Evolutionary conservation across 35 echinoderm and acorn worm species (phyloP).

Genomic region (Eucidaris tribuloides): DNA sequence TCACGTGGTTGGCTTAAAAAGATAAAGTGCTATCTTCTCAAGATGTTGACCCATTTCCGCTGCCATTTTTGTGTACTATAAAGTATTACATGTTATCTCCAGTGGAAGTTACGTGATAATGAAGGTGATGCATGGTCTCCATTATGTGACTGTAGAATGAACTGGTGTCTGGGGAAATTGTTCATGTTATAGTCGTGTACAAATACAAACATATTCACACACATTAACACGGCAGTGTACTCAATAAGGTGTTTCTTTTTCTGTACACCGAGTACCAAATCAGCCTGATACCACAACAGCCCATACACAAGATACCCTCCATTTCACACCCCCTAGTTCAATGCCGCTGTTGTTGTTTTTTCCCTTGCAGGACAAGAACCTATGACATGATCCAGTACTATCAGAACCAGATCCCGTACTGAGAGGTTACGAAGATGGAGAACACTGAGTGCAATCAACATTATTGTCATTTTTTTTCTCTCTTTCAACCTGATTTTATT

Average conservation of each 20-base stretch:
- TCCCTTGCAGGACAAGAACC: slow-evolving; percentile 70
- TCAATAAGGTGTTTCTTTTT: background rate
- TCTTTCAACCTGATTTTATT: too few species aligned
- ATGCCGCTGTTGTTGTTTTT: background rate
- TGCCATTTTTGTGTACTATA: too few species aligned
- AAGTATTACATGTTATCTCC: too few species aligned
- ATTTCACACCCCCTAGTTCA: background rate
- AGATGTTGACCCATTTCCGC: too few species aligned
- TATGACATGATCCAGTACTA: slow-evolving; percentile 99
- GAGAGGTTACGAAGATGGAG: background rate
- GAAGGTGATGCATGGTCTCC: too few species aligned
- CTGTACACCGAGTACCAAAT: background rate
- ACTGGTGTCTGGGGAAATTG: background rate
- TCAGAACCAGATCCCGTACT: slow-evolving; percentile 98
- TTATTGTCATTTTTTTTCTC: too few species aligned
- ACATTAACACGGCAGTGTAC: background rate
- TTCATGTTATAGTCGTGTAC: too few species aligned
- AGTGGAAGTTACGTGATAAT: too few species aligned
- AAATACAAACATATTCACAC: background rate
- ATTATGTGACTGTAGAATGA: too few species aligned
- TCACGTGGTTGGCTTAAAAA: too few species aligned
- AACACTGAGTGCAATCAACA: too few species aligned
- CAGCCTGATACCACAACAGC: background rate
- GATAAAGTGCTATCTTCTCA: too few species aligned
- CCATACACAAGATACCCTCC: background rate